Percentiles rank a stretch among this genome's conserved stretches.
phyloP scores from a whole-genome alignment of 2,888 invertebrate species.

The Philaethria dido region DNA sequence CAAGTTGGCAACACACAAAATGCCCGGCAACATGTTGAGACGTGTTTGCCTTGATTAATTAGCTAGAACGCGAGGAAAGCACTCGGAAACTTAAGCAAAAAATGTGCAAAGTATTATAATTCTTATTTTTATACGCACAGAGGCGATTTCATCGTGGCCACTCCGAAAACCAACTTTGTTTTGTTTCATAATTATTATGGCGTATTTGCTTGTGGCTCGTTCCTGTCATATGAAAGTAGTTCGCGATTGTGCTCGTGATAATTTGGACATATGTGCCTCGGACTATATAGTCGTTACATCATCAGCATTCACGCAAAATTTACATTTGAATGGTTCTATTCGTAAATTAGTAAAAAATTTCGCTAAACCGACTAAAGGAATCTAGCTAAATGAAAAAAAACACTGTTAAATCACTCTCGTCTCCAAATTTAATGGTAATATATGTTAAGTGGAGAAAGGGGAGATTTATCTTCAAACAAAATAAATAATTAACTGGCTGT shows the following conservation, averaged over 20 bases:
- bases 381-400: not conserved
- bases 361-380: not conserved
- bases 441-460: no score
- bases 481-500: no score
- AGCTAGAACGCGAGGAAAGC: constrained; percentile 38
- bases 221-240: constrained; percentile 32
- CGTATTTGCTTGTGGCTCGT: constrained; percentile 31
- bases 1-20: constrained; percentile 40
- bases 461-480: no score
- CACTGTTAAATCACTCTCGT: no score
- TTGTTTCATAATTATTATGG: constrained; percentile 33
- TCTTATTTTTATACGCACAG: not conserved
- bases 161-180: constrained; percentile 20
- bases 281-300: constrained; percentile 12
- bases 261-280: constrained; percentile 15
- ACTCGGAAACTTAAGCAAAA: constrained; percentile 30
- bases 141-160: constrained; percentile 7
- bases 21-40: constrained; percentile 36
- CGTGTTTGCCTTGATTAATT: constrained; percentile 44
- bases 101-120: constrained; percentile 20
- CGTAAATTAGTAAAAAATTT: not conserved
- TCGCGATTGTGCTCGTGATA: constrained; percentile 29
- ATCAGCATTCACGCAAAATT: not conserved
- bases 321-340: not conserved
- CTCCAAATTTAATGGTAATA: no score